Base-by-base conservation (phyloP, 2,888 invertebrate species). In the Melanostoma mellinum region DNA sequence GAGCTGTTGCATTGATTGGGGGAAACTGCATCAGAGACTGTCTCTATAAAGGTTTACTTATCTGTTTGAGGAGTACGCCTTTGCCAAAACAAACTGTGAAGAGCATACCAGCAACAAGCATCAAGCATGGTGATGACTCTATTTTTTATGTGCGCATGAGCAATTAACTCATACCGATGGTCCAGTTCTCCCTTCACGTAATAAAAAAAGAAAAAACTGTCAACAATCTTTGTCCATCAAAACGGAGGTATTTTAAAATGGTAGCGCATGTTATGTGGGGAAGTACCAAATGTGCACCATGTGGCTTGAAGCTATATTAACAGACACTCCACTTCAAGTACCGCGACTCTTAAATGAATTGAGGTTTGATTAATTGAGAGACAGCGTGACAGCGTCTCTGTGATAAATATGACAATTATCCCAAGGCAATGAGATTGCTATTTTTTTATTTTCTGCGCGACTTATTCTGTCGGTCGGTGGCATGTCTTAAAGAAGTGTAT, bases 331-430 rank as follows among this genome's bases (percentile, higher is more conserved):
- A 20, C 20, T 20, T 20, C 20, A 20, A 46, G 58, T 69, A 82
- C 68, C 63, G 61, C 48, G 48, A 33, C 20, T 63, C 63, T 84
- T 36, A 71, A 79, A 79, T 84, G 79, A 84, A 79, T 79, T 84
- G 69, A 79, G 74, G 58, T 79, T 84, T 84, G 84, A 84, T 84
- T 84, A 84, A 84, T 84, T 84, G 84, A 79, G 79, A 79, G 84
- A 74, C 84, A 84, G 69, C 65, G 69, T 84, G 84, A 79, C 79
- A 73, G 73, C 68, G 68, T 79, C 73, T 84, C 84, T 65, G 84
- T 71, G 84, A 84, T 84, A 84, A 84, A 84, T 84, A 84, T 79
- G 84, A 84, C 84, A 84, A 84, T 75, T 74, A 84, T 78, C 82
- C 78, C 63, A 30, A 82, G 82, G 82, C 82, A 78, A 63, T 82